Percentiles rank a stretch among this genome's conserved stretches.
Conservation (phyloP, 2,113 vertebrate species). For the Anhinga anhinga region DNA sequence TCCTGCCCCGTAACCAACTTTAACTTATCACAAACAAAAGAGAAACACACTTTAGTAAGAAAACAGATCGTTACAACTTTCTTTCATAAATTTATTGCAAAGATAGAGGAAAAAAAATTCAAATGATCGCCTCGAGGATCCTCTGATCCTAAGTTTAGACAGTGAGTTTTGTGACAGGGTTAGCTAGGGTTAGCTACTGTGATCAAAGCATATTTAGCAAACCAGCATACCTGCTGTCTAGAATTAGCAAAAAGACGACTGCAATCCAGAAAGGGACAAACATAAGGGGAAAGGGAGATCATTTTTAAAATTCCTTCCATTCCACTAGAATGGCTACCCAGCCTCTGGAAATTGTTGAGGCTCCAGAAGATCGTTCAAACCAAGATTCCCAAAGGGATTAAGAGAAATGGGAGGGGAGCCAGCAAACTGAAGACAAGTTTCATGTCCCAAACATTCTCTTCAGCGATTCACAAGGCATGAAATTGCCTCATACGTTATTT, state of each 20-base stretch:
- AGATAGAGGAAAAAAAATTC: not conserved
- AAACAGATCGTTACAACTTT: not conserved
- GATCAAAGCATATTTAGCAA: not conserved
- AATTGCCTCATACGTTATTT: constrained; percentile 41
- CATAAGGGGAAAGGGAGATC: not conserved
- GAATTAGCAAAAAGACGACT: not conserved
- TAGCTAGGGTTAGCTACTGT: not conserved
- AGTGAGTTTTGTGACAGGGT: not conserved
- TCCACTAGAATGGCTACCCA: not conserved
- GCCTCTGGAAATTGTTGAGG: not conserved
- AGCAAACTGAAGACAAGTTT: not conserved
- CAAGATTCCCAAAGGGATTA: constrained; percentile 32
- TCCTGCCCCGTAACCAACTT: not conserved
- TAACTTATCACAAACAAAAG: not conserved
- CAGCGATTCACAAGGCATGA: constrained; percentile 42
- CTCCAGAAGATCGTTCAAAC: not conserved
- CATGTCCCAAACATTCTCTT: not conserved
- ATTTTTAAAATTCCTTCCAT: constrained; percentile 40
- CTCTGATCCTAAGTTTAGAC: not conserved
- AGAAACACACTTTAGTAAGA: not conserved
- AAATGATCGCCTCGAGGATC: not conserved
- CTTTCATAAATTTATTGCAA: not conserved
- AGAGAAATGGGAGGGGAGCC: not conserved
- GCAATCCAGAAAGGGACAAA: not conserved
- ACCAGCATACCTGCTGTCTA: not conserved